Evolutionary conservation across 2,797 vertebrate species (phyloP).

Genomic region (Denticeps clupeoides): DNA sequence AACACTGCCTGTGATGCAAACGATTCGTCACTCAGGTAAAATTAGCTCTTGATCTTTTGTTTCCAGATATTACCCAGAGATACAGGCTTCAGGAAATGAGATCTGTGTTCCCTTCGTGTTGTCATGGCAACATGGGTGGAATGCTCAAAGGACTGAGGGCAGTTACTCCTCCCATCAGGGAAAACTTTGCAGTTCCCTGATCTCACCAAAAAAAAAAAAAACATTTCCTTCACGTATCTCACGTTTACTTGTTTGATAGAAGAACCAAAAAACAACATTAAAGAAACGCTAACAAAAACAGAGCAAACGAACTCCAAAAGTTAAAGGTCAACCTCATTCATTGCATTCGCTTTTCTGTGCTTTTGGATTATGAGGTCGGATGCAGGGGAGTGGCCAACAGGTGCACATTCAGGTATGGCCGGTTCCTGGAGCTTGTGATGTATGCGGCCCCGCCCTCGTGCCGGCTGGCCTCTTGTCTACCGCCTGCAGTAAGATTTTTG

Average conservation of each 20-base stretch:
- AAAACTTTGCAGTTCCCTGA: constrained; percentile 27
- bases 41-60: constrained; percentile 19
- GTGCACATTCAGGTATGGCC: constrained; percentile 56
- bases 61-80: constrained; percentile 35
- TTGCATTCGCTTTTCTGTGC: too few relatives aligned
- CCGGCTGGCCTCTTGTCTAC: constrained; percentile 35
- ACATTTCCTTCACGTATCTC: too few relatives aligned
- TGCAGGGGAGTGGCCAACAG: constrained; percentile 36
- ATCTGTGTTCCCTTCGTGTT: constrained; percentile 40
- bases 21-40: constrained; percentile 11
- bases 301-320: too few relatives aligned
- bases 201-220: constrained; percentile 5
- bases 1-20: constrained; percentile 6
- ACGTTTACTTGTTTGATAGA: too few relatives aligned
- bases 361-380: constrained; percentile 2
- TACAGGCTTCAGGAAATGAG: constrained; percentile 49
- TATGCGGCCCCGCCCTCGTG: constrained; percentile 33
- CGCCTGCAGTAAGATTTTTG: too few relatives aligned
- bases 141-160: constrained; percentile 33
- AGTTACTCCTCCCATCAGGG: constrained; percentile 34
- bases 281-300: too few relatives aligned
- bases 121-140: constrained; percentile 38
- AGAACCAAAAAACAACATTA: too few relatives aligned
- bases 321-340: too few relatives aligned
- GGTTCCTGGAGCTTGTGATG: constrained; percentile 38